Evolutionary conservation across 2,113 vertebrate species (phyloP).

Genomic region (Hypomesus transpacificus): DNA sequence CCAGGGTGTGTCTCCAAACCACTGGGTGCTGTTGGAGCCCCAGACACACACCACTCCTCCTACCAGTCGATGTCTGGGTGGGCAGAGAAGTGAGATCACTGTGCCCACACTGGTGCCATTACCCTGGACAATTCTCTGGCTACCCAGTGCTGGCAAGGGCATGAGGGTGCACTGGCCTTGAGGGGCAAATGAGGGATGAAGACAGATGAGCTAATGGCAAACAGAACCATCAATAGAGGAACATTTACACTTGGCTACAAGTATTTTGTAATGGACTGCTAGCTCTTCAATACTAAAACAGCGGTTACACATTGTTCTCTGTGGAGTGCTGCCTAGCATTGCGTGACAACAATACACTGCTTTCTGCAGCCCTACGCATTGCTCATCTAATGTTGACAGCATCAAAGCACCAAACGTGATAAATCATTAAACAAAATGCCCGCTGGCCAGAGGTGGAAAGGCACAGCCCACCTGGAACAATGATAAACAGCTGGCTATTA

Average conservation of each 20-base stretch:
- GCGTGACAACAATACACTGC: constrained; percentile 32
- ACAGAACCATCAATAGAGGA: no score
- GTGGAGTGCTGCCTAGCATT: constrained; percentile 13
- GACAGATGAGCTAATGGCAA: neutral
- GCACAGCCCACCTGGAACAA: constrained; percentile 36
- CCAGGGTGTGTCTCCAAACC: constrained; percentile 73
- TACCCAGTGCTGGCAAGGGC: constrained; percentile 71
- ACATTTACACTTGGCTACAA: neutral
- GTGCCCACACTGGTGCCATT: constrained; percentile 81
- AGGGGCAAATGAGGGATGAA: constrained; percentile 2
- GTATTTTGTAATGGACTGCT: neutral
- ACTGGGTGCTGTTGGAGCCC: constrained; percentile 71
- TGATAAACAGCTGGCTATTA: constrained; percentile 39
- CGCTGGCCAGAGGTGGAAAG: constrained; percentile 29
- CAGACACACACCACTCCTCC: constrained; percentile 75
- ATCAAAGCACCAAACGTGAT: constrained; percentile 54
- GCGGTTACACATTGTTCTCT: constrained; percentile 37
- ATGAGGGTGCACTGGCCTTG: constrained; percentile 73
- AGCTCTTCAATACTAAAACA: constrained; percentile 4
- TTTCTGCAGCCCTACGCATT: neutral
- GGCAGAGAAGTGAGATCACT: constrained; percentile 78
- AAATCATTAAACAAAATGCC: constrained; percentile 53
- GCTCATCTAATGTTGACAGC: constrained; percentile 33
- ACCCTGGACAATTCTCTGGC: constrained; percentile 72
- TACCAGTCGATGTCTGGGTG: constrained; percentile 72